These are phyloP conservation scores for Corbicula japonica DNA, from an alignment of 2,888 invertebrate genomes.

Conservation along the genomic window DNA sequence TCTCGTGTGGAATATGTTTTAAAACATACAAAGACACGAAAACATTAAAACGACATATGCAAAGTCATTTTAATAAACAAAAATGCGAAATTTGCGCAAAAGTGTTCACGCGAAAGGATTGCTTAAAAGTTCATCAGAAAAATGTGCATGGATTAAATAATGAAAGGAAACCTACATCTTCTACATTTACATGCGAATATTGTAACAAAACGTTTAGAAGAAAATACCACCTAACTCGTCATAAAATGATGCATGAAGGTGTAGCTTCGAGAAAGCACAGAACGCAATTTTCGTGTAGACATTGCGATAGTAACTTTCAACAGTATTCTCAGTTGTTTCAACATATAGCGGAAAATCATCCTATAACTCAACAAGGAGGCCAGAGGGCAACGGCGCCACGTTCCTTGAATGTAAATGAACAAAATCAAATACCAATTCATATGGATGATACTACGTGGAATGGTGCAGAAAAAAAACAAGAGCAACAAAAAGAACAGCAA, in stretches of 20 bases:
- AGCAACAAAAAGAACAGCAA: neutral
- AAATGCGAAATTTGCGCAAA: too few relatives aligned
- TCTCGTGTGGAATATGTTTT: too few relatives aligned
- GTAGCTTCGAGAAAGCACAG: neutral
- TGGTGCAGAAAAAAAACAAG: neutral
- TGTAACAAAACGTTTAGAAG: slow-evolving; percentile 18
- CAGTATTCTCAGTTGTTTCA: slow-evolving; percentile 24
- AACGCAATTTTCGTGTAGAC: slow-evolving; percentile 18
- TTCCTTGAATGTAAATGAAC: neutral
- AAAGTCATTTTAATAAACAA: too few relatives aligned
- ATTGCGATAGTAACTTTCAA: slow-evolving; percentile 18
- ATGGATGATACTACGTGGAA: neutral
- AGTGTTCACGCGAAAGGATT: too few relatives aligned
- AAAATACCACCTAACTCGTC: slow-evolving; percentile 12
- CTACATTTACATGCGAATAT: slow-evolving; percentile 11
- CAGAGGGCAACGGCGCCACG: neutral
- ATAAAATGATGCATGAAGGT: slow-evolving; percentile 7
- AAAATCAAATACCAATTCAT: neutral
- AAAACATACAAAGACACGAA: too few relatives aligned
- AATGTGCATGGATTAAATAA: too few relatives aligned
- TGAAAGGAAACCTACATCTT: neutral
- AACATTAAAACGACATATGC: too few relatives aligned
- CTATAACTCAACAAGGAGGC: slow-evolving; percentile 26
- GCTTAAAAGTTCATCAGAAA: too few relatives aligned
- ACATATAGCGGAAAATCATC: slow-evolving; percentile 28